A percentile compares a stretch with the other conserved stretches of the same genome.
phyloP scores from a whole-genome alignment of 2,113 vertebrate genomes.

The Recurvirostra avosetta region DNA sequence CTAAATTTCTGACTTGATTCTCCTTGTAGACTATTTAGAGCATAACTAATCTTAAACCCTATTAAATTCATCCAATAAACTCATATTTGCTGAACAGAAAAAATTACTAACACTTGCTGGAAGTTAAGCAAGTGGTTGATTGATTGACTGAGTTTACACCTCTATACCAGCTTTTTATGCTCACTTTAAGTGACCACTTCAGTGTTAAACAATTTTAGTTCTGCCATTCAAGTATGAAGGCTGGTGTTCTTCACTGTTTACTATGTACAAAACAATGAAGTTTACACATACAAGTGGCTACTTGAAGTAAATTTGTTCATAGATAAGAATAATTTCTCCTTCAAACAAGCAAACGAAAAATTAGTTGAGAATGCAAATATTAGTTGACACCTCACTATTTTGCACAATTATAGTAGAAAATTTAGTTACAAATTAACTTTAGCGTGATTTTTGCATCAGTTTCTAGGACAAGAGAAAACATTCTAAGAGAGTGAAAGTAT shows the following conservation, averaged over 20 bases:
- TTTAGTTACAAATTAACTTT: neutral
- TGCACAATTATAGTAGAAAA: neutral
- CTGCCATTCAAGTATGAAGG: neutral
- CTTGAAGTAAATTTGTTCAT: neutral
- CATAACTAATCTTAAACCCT: neutral
- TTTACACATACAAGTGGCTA: conserved; percentile 12
- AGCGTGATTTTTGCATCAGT: neutral
- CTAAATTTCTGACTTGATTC: neutral
- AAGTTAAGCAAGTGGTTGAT: neutral
- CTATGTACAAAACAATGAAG: conserved; percentile 19
- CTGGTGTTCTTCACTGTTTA: conserved; percentile 21
- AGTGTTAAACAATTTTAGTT: conserved; percentile 57
- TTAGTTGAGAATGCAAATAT: neutral
- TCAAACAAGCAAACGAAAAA: neutral
- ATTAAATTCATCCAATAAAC: neutral
- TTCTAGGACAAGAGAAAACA: neutral
- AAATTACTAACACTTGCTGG: neutral
- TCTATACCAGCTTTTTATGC: conserved; percentile 34
- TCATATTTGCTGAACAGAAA: neutral
- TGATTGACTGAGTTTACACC: neutral
- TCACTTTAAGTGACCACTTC: conserved; percentile 48
- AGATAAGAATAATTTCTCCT: neutral
- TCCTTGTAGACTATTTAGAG: neutral
- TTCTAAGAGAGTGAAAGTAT: neutral
- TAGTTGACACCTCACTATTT: neutral